phyloP scores from a whole-genome alignment of 2,888 invertebrate genomes.

The Rhopalosiphum nymphaeae region DNA sequence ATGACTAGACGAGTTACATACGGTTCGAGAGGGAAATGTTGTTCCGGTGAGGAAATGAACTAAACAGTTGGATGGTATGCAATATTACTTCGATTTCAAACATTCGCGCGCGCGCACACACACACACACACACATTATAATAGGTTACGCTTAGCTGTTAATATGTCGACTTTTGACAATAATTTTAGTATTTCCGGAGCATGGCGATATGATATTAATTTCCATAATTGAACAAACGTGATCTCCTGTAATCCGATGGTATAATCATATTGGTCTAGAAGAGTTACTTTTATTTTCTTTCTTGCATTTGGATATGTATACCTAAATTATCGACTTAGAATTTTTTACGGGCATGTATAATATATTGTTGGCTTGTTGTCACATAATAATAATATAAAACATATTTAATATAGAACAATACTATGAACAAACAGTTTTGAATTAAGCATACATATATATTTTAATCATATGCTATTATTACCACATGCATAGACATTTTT shows the following conservation, averaged over 20 bases:
- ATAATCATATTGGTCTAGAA: background rate
- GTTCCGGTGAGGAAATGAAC: conserved; percentile 55
- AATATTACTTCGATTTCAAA: conserved; percentile 16
- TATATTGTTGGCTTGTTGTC: background rate
- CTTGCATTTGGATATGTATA: background rate
- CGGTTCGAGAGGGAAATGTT: background rate
- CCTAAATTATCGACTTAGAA: no score
- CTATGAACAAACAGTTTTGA: background rate
- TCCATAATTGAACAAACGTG: conserved; percentile 35
- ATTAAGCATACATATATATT: background rate
- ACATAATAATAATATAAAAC: background rate
- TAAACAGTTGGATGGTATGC: conserved; percentile 5
- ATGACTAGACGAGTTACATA: background rate
- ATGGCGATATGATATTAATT: background rate
- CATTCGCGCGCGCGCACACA: background rate
- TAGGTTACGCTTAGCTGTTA: background rate
- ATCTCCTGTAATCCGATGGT: background rate
- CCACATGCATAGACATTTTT: background rate
- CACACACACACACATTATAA: background rate
- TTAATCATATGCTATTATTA: background rate
- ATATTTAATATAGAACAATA: background rate
- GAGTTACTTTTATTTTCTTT: background rate
- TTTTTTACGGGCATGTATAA: background rate
- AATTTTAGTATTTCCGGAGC: background rate
- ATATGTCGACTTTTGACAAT: conserved; percentile 16